These are phyloP conservation scores for Enteromius fasciolatus DNA, from an alignment of 2,797 vertebrate species.

Conservation along the genomic window DNA sequence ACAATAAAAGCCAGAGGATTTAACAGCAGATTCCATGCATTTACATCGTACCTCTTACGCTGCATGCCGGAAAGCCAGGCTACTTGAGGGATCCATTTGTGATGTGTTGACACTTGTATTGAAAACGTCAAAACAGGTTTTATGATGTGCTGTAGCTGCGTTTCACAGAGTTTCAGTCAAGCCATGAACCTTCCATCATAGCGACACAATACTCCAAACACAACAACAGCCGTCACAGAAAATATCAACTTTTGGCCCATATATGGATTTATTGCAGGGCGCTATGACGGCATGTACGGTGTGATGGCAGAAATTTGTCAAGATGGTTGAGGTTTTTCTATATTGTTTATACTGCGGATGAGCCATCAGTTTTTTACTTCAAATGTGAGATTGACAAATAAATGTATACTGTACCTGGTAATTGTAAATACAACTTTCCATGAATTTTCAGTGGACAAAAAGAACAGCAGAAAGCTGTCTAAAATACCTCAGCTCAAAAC, in stretches of 20 bases:
- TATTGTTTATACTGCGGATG: background rate
- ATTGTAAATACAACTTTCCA: background rate
- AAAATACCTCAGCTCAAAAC: background rate
- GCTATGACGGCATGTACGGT: background rate
- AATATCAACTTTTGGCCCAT: background rate
- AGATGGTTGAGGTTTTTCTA: background rate
- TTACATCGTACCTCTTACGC: conserved; percentile 42
- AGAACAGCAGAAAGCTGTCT: background rate
- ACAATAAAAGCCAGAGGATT: conserved; percentile 51
- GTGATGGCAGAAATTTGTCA: conserved; percentile 11
- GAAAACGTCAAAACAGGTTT: conserved; percentile 52
- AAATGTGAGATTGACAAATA: background rate
- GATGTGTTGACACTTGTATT: conserved; percentile 57
- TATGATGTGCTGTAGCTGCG: conserved; percentile 45
- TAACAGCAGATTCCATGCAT: conserved; percentile 40
- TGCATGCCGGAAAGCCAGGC: conserved; percentile 35
- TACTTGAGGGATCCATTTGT: conserved; percentile 57
- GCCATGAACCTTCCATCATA: conserved; percentile 25
- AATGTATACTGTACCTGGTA: background rate
- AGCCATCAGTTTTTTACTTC: background rate
- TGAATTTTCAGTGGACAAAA: background rate
- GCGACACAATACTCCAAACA: conserved; percentile 32
- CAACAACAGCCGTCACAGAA: background rate
- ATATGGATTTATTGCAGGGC: background rate
- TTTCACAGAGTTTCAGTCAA: conserved; percentile 36